Evolutionary conservation across 1,140 invertebrate species (phyloP), one percentile per base, ranked within the genome.

Genomic region (Tetragnatha versicolor): DNA sequence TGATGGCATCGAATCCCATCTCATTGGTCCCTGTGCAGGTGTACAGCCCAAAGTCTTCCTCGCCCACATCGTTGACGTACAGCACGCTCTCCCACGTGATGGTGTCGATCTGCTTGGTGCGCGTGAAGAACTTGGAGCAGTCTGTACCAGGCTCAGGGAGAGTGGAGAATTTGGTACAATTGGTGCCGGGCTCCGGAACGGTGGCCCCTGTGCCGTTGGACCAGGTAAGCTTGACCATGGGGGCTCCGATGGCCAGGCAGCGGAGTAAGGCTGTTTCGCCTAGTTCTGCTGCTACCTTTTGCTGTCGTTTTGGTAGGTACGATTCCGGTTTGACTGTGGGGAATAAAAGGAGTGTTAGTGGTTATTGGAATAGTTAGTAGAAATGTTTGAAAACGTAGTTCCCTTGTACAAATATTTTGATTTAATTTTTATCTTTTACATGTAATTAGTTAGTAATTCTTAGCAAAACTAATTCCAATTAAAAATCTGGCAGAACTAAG

Each of bases 11-110:
- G 73, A 91, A 90, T 3, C 96, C 96, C 81, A 97, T 87, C 55
- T 92, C 91, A 85, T 99, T 99, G 39, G 90, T 89, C 0, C 94
- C 96, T 0, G 91, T 91, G 85, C 95, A 98, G 81, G 93, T 91
- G 85, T 98, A 98, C 51, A 88, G 88, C 0, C 94, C 96, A 83
- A 98, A 98, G 87, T 99, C 96, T 0, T 89, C 87, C 0, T 90
- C 89, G 0, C 90, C 89, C n/a, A 98, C 92, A 82, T 93, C 92
- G 66, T 91, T 90, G 39, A 99, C 91, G 22, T 91, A 89, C 10
- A 99, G 87, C 5, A 91, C 87, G 66, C 93, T 94, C 86, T 94
- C 91, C 81, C 92, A 93, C 60, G 90, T 89, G 31, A 94, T 88
- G n/a, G 87, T 83, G 75, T 89, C 88, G 20, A 89, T 81, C 88